Base-by-base conservation (phyloP, 2,113 vertebrate species). In the Notiomystis cincta region DNA sequence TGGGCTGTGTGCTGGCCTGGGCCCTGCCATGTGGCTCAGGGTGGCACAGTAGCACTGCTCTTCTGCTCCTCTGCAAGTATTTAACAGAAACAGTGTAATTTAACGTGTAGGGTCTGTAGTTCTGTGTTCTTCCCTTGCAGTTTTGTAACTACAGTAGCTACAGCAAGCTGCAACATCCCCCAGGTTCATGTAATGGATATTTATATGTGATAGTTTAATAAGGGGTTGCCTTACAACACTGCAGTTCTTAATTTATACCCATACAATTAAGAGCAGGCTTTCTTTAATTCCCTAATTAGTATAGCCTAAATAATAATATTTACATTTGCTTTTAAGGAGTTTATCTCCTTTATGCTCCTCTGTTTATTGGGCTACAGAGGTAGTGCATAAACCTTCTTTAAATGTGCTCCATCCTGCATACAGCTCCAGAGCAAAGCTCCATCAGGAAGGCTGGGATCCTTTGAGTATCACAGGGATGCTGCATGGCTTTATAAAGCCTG, bases 1-100 rank as follows among this genome's bases (percentile, higher is more conserved):
- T 0, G 0, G 35, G 25, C 40, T 4, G 1, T 35, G 71, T 0
- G 4, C 60, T 44, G 13, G 45, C 51, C 30, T 16, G 31, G 64
- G 38, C 69, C 33, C 30, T 31, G 7, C 44, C 1, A 0, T 7
- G 53, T 50, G 78, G 21, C 76, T 17, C 0, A 0, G 30, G 48
- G 5, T 60, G 84, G 58, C 23, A 61, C 60, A 31, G 42, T 66
- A 16, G 40, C 5, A 3, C 53, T 23, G 45, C 38, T 31, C 27
- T 2, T 17, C 54, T 35, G 21, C 56, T 51, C 8, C 45, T 57
- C 57, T 12, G 24, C 60, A 9, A 57, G 2, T 10, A 7, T 16
- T 37, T 13, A 33, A 19, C 33, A 53, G 73, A 15, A 31, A 37
- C 15, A 22, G 35, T 15, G 83, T 28, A 20, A 53, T 35, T 48